Evolutionary conservation across 1,140 invertebrate species (phyloP), one percentile per base, ranked within the genome.

Genomic region (Battus philenor): DNA sequence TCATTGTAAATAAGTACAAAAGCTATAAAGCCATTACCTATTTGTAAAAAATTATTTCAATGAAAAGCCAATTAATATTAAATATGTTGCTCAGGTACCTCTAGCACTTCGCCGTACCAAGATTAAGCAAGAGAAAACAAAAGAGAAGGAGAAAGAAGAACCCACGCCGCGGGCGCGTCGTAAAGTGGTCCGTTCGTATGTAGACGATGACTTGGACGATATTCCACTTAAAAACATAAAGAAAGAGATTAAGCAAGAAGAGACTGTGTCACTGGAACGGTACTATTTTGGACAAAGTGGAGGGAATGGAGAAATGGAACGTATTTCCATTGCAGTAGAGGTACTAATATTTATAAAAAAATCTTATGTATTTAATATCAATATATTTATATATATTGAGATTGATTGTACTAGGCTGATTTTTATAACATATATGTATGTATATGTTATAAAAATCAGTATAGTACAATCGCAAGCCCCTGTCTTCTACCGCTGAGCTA

Each of bases 281-380:
- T 90, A 88, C 57, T 91, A 90, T 68, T 91, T 90, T 56, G 90
- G 89, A 8, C 88, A 88, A 38, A 68, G 87, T 2, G 77, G 74
- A 3, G 80, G 81, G 0, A 56, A 73, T 2, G 51, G 45, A 0
- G 33, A 50, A 0, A n/a, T 30, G 1, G 54, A 59, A 52, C 67
- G 55, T 46, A 38, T 68, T 7, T 38, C 71, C 24, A 85, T 87
- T 33, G 64, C 81, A 44, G 83, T 86, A 20, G 60, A 81, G 74
- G 85, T 87, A 12, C n/a, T 10, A 9, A n/a, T n/a, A n/a, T n/a
- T n/a, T n/a, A n/a, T n/a, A n/a, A n/a, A n/a, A n/a, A n/a, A n/a
- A n/a, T n/a, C n/a, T n/a, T n/a, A n/a, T n/a, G n/a, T n/a, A n/a
- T n/a, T n/a, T n/a, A n/a, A n/a, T n/a, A n/a, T n/a, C n/a, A n/a